Base-by-base conservation (phyloP, 2,797 vertebrate genomes). In the Malacoctenus gilli region DNA sequence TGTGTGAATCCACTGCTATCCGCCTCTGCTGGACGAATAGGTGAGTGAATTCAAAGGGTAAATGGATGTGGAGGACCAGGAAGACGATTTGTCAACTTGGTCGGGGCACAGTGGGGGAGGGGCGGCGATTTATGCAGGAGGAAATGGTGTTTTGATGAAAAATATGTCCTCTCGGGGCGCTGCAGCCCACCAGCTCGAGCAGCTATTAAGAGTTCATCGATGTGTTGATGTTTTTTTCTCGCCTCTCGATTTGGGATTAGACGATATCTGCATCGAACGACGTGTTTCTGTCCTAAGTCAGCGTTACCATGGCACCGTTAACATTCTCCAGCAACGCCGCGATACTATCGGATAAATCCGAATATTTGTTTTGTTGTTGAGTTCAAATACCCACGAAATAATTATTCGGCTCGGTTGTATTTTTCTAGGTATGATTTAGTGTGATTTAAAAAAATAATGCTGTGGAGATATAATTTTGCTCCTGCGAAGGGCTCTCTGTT, bases 51-150 rank as follows among this genome's bases (percentile, higher is more conserved):
- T 32, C 2, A 32, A 11, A 11, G 10, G 4, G 7, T 32, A 32
- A 55, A 30, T 62, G 16, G 39, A 43, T 16, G 7, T 34, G 15
- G 8, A 19, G 25, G 84, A 87, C 43, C 79, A 85, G 85, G 85
- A 89, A 87, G 82, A 79, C 42, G 1, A 49, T 52, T 51, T 50
- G 50, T 66, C 35, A 83, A 75, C 40, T 75, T 63, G 6, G 12
- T 11, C 28, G 46, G 31, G 32, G 7, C 2, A 1, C 6, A 0
- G 77, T 87, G 88, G 88, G 87, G 88, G 84, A 88, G 82, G 87
- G 88, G 85, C 51, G 2, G 50, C 0, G 8, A n/a, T 30, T 16
- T 15, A 16, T 50, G 5, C 37, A 12, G 30, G 53, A 44, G 60
- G 55, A 59, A 73, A 67, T 10, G 0, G n/a, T 52, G 50, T 64